These are phyloP conservation scores for Lepus americanus DNA, from an alignment of 2,113 vertebrate species.

Conservation along the genomic window DNA sequence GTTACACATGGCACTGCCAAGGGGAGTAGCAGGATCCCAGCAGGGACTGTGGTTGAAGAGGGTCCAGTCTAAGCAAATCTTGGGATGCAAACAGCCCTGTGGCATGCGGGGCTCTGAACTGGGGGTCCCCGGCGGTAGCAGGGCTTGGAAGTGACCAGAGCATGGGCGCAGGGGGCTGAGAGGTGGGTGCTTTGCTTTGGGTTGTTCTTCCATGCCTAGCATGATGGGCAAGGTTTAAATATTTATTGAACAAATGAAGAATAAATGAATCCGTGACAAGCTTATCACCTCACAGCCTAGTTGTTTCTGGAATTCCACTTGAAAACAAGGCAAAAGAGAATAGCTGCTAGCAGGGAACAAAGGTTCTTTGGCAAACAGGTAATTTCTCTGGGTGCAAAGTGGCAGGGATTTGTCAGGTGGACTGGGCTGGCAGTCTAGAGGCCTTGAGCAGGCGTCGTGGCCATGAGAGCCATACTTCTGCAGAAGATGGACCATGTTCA, in stretches of 20 bases:
- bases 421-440: not conserved
- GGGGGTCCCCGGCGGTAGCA: not conserved
- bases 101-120: not conserved
- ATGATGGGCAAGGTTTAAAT: not conserved
- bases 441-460: not conserved
- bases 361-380: constrained; percentile 2
- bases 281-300: constrained; percentile 51
- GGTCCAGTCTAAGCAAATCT: not conserved
- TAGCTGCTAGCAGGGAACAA: constrained; percentile 40
- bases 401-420: not conserved
- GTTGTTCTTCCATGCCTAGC: not conserved
- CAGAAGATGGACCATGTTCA: not conserved
- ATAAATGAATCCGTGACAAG: not conserved
- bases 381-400: not conserved
- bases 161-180: rapidly evolving
- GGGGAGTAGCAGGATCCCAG: not conserved
- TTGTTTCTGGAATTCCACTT: constrained; percentile 46
- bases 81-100: not conserved
- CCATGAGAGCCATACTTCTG: not conserved
- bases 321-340: constrained; percentile 44
- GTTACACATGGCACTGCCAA: not conserved
- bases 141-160: not conserved
- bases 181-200: not conserved
- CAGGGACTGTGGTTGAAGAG: not conserved
- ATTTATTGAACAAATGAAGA: constrained; percentile 8